Percentiles rank a stretch among this genome's conserved stretches.
Evolutionary conservation across 1,140 invertebrate genomes (phyloP).

Genomic region (Leptoteleia sp.): DNA sequence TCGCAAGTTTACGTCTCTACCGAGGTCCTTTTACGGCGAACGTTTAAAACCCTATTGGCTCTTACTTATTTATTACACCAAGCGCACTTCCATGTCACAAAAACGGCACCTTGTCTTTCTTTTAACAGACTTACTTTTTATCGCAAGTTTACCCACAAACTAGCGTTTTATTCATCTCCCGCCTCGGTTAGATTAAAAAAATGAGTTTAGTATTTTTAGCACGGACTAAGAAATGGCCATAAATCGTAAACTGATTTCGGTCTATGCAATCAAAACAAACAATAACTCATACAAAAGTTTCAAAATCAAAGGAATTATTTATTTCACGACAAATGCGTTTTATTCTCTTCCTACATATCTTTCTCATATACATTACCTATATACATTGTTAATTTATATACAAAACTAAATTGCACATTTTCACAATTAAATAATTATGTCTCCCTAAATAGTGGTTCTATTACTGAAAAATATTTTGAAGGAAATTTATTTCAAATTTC

Average conservation of each 20-base stretch:
- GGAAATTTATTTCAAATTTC: no score
- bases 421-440: no score
- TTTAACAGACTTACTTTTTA: constrained; percentile 65
- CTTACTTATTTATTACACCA: constrained; percentile 76
- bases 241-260: constrained; percentile 39
- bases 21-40: constrained; percentile 71
- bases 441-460: no score
- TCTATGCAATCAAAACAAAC: constrained; percentile 9
- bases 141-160: constrained; percentile 49
- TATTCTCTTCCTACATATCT: no score
- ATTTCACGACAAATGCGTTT: neutral
- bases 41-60: constrained; percentile 74
- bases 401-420: no score
- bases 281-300: constrained; percentile 13
- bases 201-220: constrained; percentile 33
- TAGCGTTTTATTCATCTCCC: constrained; percentile 50
- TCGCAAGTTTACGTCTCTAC: constrained; percentile 72
- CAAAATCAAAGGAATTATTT: constrained; percentile 10
- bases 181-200: constrained; percentile 35
- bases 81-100: constrained; percentile 59
- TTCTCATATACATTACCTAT: neutral
- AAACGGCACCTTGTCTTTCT: constrained; percentile 63
- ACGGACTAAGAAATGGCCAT: constrained; percentile 25
- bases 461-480: no score
- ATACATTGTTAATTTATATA: no score